Conservation (phyloP, 2,113 vertebrate genomes). For the Colinus virginianus region DNA sequence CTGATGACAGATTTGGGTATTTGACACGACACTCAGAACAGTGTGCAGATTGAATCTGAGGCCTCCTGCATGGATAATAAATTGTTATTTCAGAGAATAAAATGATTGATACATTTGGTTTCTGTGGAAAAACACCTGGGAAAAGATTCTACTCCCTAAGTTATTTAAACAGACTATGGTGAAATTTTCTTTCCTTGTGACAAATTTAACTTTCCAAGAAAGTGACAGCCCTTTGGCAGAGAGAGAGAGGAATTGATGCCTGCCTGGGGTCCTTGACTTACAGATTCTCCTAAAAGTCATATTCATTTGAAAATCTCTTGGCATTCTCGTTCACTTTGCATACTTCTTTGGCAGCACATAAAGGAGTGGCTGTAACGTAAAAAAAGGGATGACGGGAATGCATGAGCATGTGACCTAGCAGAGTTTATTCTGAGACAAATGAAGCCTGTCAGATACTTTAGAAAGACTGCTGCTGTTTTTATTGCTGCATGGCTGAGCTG, state of each 20-base stretch:
- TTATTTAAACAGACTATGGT: slow-evolving; percentile 82
- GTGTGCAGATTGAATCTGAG: slow-evolving; percentile 91
- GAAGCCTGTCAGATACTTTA: slow-evolving; percentile 78
- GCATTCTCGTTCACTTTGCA: slow-evolving; percentile 21
- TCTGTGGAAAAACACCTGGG: slow-evolving; percentile 84
- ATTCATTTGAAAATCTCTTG: slow-evolving; percentile 75
- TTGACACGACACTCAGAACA: slow-evolving; percentile 86
- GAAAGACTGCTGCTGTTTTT: slow-evolving; percentile 73
- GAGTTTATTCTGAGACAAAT: slow-evolving; percentile 77
- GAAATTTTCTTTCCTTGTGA: slow-evolving; percentile 80
- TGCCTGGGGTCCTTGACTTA: slow-evolving; percentile 77
- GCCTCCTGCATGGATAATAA: slow-evolving; percentile 94
- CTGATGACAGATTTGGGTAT: slow-evolving; percentile 91
- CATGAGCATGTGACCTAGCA: slow-evolving; percentile 68
- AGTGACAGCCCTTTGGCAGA: slow-evolving; percentile 81
- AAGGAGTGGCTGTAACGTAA: slow-evolving; percentile 54
- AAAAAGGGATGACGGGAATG: slow-evolving; percentile 68
- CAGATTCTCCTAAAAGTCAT: slow-evolving; percentile 73
- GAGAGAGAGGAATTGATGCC: slow-evolving; percentile 71
- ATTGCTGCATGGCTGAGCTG: slow-evolving; percentile 71
- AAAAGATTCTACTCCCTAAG: slow-evolving; percentile 78
- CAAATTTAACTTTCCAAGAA: slow-evolving; percentile 82
- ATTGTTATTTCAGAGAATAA: slow-evolving; percentile 92
- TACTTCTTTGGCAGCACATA: slow-evolving; percentile 3
- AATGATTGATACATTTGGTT: slow-evolving; percentile 96